A percentile compares a stretch with the other conserved stretches of the same genome.
Conservation (phyloP, 2,888 invertebrate genomes). For the Tanytarsus gracilentus region DNA sequence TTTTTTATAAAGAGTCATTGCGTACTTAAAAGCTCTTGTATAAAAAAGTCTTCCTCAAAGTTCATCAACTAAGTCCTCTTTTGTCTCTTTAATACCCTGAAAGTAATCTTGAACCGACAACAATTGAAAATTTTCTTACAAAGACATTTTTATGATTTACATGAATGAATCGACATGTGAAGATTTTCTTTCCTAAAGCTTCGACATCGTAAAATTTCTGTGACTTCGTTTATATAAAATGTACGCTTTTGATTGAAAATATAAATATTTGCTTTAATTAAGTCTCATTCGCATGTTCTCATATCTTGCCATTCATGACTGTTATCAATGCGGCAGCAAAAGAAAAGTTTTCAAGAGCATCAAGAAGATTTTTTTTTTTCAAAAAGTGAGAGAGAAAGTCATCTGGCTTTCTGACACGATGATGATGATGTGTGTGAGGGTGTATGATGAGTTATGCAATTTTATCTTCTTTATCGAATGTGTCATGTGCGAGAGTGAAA, state of each 20-base stretch:
- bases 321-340: too few relatives aligned
- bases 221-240: background rate
- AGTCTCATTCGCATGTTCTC: background rate
- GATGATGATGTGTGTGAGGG: background rate
- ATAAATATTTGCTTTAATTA: constrained; percentile 27
- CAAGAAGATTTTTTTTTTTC: background rate
- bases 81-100: too few relatives aligned
- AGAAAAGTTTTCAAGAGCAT: background rate
- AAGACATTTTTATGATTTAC: too few relatives aligned
- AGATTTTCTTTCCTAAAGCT: background rate
- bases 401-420: background rate
- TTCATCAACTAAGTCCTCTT: too few relatives aligned
- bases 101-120: too few relatives aligned
- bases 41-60: too few relatives aligned
- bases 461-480: too few relatives aligned
- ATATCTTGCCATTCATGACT: background rate
- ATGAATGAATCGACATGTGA: too few relatives aligned
- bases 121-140: too few relatives aligned
- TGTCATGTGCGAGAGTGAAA: too few relatives aligned
- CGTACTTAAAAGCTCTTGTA: too few relatives aligned
- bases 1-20: too few relatives aligned
- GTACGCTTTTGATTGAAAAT: constrained; percentile 14
- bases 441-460: background rate
- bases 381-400: background rate
- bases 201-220: background rate